Evolutionary conservation across 2,888 invertebrate species (phyloP).

Genomic region (Scaptomyza reducta): DNA sequence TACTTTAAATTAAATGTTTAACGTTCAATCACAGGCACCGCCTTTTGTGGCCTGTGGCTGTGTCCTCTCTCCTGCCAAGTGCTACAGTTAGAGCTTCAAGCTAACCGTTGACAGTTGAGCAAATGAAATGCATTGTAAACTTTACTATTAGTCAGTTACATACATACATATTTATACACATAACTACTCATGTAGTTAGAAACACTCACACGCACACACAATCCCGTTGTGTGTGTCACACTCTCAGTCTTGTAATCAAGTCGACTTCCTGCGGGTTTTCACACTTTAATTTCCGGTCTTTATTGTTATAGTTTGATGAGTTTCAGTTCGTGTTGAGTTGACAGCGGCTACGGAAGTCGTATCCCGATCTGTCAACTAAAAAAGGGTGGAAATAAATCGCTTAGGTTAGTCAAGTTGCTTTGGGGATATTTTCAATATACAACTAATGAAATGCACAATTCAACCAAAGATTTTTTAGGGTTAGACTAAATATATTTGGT

Average conservation of each 20-base stretch:
- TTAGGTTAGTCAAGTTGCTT: conserved; percentile 22
- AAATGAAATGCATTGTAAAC: conserved; percentile 73
- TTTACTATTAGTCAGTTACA: conserved; percentile 68
- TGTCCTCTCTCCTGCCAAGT: conserved; percentile 36
- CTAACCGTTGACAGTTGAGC: conserved; percentile 55
- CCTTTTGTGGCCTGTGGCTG: conserved; percentile 54
- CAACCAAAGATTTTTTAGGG: background rate
- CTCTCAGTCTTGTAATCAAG: conserved; percentile 69
- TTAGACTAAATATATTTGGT: background rate
- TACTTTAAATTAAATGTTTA: conserved; percentile 79
- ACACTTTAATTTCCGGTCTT: conserved; percentile 80
- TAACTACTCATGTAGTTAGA: background rate
- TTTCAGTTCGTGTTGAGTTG: conserved; percentile 42
- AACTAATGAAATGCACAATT: conserved; percentile 39
- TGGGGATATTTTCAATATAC: conserved; percentile 28
- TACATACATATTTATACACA: conserved; percentile 13
- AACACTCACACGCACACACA: conserved; percentile 11
- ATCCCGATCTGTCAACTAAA: conserved; percentile 60
- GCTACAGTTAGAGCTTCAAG: conserved; percentile 24
- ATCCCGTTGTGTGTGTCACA: conserved; percentile 19
- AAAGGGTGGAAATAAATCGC: conserved; percentile 50
- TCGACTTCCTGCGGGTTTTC: conserved; percentile 78
- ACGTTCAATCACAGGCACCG: conserved; percentile 71
- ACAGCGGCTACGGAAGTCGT: conserved; percentile 58
- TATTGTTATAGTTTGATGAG: conserved; percentile 73